Conservation (phyloP, 2,797 vertebrate species). For the Gallirallus australis region DNA sequence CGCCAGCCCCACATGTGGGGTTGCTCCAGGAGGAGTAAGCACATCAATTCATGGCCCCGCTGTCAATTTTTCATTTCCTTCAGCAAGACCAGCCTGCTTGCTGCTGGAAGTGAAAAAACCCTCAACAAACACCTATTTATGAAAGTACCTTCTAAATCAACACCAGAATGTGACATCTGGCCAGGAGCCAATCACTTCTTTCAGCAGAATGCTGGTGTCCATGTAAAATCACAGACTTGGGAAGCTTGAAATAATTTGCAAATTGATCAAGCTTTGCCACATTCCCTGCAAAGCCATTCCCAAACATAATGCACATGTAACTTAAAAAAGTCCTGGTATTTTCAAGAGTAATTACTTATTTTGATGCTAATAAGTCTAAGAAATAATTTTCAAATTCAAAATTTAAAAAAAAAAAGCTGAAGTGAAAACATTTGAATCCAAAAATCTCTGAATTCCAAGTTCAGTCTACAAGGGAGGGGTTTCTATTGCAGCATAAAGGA, state of each 20-base stretch:
- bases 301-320: not conserved
- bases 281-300: not conserved
- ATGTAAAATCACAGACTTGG: not conserved
- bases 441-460: not conserved
- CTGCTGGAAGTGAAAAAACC: not conserved
- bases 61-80: not conserved
- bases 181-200: not conserved
- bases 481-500: not conserved
- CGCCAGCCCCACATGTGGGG: rapidly evolving
- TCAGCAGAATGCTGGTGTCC: not conserved
- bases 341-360: not conserved
- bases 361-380: not conserved
- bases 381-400: not conserved
- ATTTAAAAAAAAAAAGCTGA: not conserved
- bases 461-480: not conserved
- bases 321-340: not conserved
- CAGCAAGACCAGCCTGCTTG: not conserved
- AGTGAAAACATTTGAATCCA: not conserved
- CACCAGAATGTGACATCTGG: not conserved
- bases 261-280: not conserved
- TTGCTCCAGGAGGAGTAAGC: not conserved
- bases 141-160: not conserved
- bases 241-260: not conserved
- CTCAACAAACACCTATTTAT: not conserved
- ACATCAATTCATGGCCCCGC: not conserved